Evolutionary conservation across 2,113 vertebrate species (phyloP).

Genomic region (sheep (Ovis aries)): ARS-UI_Ramb_v3.0 NC_056074.1:33295501-33296000

Average conservation of each 20-base stretch:
- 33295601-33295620: neutral
- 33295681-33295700: neutral
- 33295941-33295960: neutral
- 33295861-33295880: neutral
- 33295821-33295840: neutral
- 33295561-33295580: neutral
- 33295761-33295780: neutral
- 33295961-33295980: neutral
- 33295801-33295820: neutral
- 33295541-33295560: neutral
- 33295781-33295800: too few relatives aligned
- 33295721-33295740: neutral
- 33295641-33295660: neutral
- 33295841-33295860: neutral
- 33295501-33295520: neutral
- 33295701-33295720: neutral
- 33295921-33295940: neutral
- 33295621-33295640: neutral
- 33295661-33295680: neutral
- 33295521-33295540: slow-evolving; percentile 12
- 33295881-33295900: neutral
- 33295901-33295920: neutral
- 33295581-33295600: neutral
- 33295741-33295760: neutral
- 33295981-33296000: neutral